Base-by-base conservation (phyloP, 92 coral and sea anemone genomes). In the Palythoa grandiflora region DNA sequence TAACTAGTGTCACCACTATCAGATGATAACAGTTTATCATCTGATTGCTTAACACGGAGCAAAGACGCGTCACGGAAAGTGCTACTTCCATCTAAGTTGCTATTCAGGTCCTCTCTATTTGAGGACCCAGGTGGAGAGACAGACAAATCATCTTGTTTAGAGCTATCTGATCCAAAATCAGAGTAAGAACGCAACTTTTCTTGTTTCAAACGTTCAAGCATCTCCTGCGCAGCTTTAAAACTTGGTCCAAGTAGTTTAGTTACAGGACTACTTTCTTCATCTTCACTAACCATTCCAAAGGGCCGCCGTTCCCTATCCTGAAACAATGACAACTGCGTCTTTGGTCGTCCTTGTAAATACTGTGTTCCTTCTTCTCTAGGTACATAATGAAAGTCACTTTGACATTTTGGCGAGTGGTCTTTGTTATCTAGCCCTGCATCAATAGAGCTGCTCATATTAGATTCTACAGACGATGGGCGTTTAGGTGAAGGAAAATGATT, bases 221-320 rank as follows among this genome's bases (percentile, higher is more conserved):
- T 94, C 50, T 97, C 86, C 63, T 97, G 97, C 2, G 98, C 94
- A 4, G 97, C 97, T 79, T 90, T 96, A 83, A 97, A 97, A 83
- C 95, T 93, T 73, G 99, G 99, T 19, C 99, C 99, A 13, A 97
- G 94, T 55, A 97, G 93, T 86, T 94, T 94, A 1, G 99, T 95
- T 12, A 97, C 99, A 0, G 99, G 99, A 75, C 99, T 97, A 38
- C 93, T 95, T 1, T 87, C 93, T 39, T 95, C 96, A 57, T 84
- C 91, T 8, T 91, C 94, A 68, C 95, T 91, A 78, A 86, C 83
- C 78, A 94, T 53, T 73, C 90, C 90, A 71, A 90, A 89, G 50
- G 86, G 89, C 44, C 78, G 85, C n/a, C 90, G 17, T 16, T 50
- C 77, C 55, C 85, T 81, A 17, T 54, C 40, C 13, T 81, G 86